phyloP scores from a whole-genome alignment of 2,113 vertebrate genomes.

The Phrynocephalus versicolor region DNA sequence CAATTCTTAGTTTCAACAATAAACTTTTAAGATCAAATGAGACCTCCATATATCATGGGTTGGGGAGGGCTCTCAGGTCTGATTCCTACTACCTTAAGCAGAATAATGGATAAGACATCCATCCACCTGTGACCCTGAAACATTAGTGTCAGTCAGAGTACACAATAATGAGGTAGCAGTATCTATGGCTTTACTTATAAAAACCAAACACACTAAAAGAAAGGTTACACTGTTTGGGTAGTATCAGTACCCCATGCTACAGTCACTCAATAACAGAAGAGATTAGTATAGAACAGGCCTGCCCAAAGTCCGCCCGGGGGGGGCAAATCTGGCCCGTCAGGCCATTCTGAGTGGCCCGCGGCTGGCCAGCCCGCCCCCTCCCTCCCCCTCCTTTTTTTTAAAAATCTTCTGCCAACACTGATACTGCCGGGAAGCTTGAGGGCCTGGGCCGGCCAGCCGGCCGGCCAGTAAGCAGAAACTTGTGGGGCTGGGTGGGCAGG shows the following conservation, averaged over 20 bases:
- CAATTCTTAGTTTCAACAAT: not conserved
- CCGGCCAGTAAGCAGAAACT: no score
- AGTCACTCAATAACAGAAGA: not conserved
- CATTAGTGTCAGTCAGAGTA: not conserved
- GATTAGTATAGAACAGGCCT: not conserved
- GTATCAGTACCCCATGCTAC: not conserved
- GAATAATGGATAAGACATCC: not conserved
- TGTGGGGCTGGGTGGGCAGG: no score
- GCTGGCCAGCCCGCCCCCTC: no score
- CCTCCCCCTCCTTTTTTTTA: no score
- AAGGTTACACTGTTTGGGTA: not conserved
- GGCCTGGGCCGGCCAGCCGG: no score
- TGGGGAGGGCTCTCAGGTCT: not conserved
- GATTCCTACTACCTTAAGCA: not conserved
- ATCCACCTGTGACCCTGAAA: not conserved
- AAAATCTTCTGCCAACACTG: not conserved
- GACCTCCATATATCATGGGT: not conserved
- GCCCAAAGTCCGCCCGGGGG: no score
- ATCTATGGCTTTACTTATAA: not conserved
- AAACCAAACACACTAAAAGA: not conserved
- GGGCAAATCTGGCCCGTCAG: no score
- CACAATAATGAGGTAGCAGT: not conserved
- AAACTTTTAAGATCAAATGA: not conserved
- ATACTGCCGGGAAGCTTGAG: no score
- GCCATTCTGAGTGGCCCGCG: no score